Base-by-base conservation (phyloP, 1,140 invertebrate genomes). In the Danaus melanippus region DNA sequence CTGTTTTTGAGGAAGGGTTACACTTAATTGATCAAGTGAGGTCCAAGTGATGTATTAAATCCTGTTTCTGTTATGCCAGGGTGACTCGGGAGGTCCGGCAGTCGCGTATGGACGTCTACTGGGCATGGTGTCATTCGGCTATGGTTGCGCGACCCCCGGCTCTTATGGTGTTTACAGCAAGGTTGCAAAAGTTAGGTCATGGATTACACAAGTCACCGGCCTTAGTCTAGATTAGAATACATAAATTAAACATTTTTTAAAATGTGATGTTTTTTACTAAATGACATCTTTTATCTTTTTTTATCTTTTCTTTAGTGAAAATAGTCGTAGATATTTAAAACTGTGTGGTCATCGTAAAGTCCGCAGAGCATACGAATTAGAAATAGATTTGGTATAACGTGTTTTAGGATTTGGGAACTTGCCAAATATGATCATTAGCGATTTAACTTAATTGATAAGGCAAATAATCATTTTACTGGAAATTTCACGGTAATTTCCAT, bases 81-180 rank as follows among this genome's bases (percentile, higher is more conserved):
- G 87, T 60, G 87, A 89, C 50, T 88, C 87, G 4, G 88, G 87
- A 48, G 87, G 88, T 21, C 87, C 87, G 44, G 79, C 87, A 0
- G 86, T 85, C 8, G 63, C 85, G 1, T 65, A 79, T 43, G 85
- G 84, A 46, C 60, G 76, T 9, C 79, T 90, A 9, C 67, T 89
- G 4, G 90, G 90, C n/a, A 83, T 91, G 67, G 89, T 90, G 0
- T 91, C 90, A 6, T 91, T 90, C 64, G 90, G 90, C 0, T 82
- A 82, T 15, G 87, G 86, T 7, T 93, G 92, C 57, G 91, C 87
- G 0, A 76, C 84, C 9, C 85, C 89, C 1, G 86, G 82, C 0
- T 88, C 87, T 44, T 91, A 90, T 9, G 91, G 91, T 0, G 90
- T 92, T 3, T 93, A 92, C 79, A 90, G 90, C 9, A 88, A 90